Percentiles rank a stretch among this genome's conserved stretches.
These are phyloP conservation scores for Ips nitidus DNA, from an alignment of 1,140 invertebrate species.

Conservation along the genomic window DNA sequence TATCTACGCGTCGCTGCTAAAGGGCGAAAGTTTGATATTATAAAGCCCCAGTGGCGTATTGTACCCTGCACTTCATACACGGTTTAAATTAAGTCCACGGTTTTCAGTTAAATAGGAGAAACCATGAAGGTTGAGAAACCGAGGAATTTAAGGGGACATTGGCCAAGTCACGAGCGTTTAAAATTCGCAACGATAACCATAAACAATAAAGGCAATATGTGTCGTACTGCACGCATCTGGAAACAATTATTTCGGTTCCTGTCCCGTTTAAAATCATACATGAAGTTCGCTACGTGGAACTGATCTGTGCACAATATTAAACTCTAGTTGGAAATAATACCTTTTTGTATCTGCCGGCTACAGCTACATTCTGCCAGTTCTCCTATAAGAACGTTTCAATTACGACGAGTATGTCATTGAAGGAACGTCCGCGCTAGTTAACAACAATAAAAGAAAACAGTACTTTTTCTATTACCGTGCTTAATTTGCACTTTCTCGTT, in stretches of 20 bases:
- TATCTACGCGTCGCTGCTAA: slow-evolving; percentile 17
- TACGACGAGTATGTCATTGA: no score
- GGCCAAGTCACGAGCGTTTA: not conserved
- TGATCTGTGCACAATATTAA: not conserved
- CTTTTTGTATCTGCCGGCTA: no score
- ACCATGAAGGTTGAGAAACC: not conserved
- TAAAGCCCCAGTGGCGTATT: slow-evolving; percentile 22
- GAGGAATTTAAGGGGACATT: not conserved
- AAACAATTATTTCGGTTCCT: not conserved
- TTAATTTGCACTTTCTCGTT: no score
- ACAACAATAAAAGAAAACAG: no score
- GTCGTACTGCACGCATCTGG: not conserved
- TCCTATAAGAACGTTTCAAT: no score
- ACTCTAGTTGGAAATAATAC: not conserved
- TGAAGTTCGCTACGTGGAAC: not conserved
- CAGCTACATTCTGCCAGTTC: no score
- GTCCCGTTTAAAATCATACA: not conserved
- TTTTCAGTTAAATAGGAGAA: no score
- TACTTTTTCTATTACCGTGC: no score
- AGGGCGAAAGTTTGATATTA: slow-evolving; percentile 13
- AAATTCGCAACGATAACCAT: not conserved
- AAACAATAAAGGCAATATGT: slow-evolving; percentile 3
- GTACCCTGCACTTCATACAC: not conserved
- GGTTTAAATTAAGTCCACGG: no score
- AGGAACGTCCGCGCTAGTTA: no score